Evolutionary conservation across 2,888 invertebrate species (phyloP), one percentile per base, ranked within the genome.

Genomic region (Gibbula magus): DNA sequence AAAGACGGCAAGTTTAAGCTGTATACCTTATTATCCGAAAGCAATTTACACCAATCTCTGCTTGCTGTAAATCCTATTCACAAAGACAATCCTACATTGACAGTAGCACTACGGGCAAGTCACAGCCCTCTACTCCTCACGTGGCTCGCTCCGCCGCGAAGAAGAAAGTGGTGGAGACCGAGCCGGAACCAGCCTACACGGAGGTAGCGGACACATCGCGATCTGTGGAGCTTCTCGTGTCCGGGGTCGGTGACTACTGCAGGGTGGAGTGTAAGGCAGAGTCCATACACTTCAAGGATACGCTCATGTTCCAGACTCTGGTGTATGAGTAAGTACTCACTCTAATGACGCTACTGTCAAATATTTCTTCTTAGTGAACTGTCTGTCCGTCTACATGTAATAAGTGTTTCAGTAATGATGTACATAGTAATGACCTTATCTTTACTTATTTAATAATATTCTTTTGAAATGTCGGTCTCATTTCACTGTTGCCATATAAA

Each of bases 261-360:
- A 89, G 92, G 85, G 91, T 85, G 85, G 89, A 91, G 82, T 91
- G 92, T 82, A 89, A 90, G 77, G 85, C 87, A 13, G 89, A 91
- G n/a, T 83, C 83, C 8, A 86, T 93, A 51, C 84, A 88, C 83
- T 93, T 92, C 88, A 89, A 89, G 77, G 92, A 93, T 79, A 93
- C 93, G 0, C 90, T 92, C 51, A 92, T 93, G 91, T 92, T 93
- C 86, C 92, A 93, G 88, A 92, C 92, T 0, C 85, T 93, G 81
- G 88, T 91, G 0, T 92, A 88, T 86, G 91, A 92, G 93, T 93
- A 86, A 90, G 91, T 90, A 16, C 16, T 5, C 3, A 22, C 32
- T 29, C n/a, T 10, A 29, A n/a, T n/a, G n/a, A n/a, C n/a, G 7
- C n/a, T 18, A 1, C 20, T 74, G 5, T 74, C 51, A 45, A n/a